A percentile compares a stretch with the other conserved stretches of the same genome.
phyloP scores from a whole-genome alignment of 1,140 invertebrate genomes.

The Ceratosolen solmsi region DNA sequence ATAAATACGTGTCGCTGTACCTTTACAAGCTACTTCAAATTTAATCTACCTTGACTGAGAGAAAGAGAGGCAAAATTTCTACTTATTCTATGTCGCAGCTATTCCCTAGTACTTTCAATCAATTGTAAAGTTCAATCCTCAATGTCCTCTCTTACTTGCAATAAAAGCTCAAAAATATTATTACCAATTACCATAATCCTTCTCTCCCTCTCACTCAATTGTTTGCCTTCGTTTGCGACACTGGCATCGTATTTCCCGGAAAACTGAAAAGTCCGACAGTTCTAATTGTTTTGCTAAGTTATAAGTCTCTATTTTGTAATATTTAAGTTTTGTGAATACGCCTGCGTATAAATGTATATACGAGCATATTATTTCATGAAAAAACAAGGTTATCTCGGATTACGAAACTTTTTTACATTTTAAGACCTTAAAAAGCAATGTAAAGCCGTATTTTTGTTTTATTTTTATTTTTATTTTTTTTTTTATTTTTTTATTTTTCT shows the following conservation, averaged over 20 bases:
- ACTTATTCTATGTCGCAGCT: neutral
- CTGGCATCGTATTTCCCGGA: neutral
- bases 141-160: neutral
- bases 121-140: neutral
- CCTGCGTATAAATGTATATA: no score
- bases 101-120: neutral
- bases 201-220: neutral
- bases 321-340: no score
- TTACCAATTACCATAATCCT: no score
- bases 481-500: neutral
- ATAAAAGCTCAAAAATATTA: no score
- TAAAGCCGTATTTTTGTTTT: neutral
- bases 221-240: neutral
- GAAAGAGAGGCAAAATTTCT: neutral
- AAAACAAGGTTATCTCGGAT: neutral
- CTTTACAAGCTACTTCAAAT: conserved; percentile 26
- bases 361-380: neutral
- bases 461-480: neutral
- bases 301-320: conserved; percentile 2
- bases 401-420: neutral
- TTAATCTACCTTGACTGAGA: conserved; percentile 16
- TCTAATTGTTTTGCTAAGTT: neutral
- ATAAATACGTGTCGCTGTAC: neutral
- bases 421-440: neutral
- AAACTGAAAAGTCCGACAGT: neutral